Evolutionary conservation across 1,140 invertebrate genomes (phyloP).

Genomic region (Portunus trituberculatus): DNA sequence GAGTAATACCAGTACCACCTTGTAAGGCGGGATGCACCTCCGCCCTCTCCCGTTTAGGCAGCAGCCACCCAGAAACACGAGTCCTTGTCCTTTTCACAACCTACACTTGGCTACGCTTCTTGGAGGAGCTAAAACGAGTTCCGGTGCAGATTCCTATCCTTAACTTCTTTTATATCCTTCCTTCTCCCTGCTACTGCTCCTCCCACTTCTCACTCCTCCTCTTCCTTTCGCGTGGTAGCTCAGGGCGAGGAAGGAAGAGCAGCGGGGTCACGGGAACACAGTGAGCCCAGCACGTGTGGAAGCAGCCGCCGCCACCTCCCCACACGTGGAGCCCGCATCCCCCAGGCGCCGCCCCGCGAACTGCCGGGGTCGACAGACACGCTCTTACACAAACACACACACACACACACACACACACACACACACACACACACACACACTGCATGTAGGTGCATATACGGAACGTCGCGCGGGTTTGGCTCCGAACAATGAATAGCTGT

Average conservation of each 20-base stretch:
- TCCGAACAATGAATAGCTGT: background rate
- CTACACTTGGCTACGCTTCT: background rate
- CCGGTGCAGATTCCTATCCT: background rate
- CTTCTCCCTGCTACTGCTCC: background rate
- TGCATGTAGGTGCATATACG: background rate
- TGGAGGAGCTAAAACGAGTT: background rate
- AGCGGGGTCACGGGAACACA: background rate
- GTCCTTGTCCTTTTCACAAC: background rate
- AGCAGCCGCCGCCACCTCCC: too few species aligned
- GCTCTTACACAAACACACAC: too few species aligned
- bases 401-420: too few species aligned
- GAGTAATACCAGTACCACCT: background rate
- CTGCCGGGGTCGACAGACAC: too few species aligned
- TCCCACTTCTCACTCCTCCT: background rate
- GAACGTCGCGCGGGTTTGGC: background rate
- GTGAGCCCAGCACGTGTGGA: background rate
- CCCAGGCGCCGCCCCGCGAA: too few species aligned
- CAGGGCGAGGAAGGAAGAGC: constrained; percentile 2
- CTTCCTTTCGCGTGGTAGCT: background rate
- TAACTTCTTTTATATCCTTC: background rate
- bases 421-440: too few species aligned
- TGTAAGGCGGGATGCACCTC: background rate
- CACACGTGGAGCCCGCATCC: background rate
- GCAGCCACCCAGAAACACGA: background rate
- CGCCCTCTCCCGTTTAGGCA: background rate